Conservation (phyloP, 2,888 invertebrate genomes). For the Macrosiphum euphorbiae region DNA sequence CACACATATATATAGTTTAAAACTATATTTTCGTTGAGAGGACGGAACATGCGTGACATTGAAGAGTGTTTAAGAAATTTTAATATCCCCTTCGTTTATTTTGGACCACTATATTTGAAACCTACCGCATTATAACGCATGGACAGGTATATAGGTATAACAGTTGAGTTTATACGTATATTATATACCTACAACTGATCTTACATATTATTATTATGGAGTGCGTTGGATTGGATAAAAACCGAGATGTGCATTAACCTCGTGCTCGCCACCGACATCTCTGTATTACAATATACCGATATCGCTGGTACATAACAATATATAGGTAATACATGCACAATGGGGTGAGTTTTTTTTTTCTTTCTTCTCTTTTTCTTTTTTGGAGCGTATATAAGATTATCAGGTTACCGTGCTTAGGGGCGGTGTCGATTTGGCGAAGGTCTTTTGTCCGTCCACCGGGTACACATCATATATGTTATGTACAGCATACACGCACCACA, state of each 20-base stretch:
- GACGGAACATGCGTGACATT: background rate
- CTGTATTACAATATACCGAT: conserved; percentile 3
- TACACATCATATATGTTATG: background rate
- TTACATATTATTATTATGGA: background rate
- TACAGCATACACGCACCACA: background rate
- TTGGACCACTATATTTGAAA: background rate
- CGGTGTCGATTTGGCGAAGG: conserved; percentile 56
- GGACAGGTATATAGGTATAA: background rate
- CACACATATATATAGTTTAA: too few species aligned
- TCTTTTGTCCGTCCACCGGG: conserved; percentile 52
- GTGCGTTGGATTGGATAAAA: background rate
- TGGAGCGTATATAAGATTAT: conserved; percentile 46
- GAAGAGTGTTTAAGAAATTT: background rate
- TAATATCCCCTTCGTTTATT: background rate
- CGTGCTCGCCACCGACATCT: background rate
- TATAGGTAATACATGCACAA: background rate
- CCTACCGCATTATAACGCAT: background rate
- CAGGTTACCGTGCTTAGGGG: conserved; percentile 34
- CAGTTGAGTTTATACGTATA: background rate
- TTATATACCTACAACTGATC: background rate
- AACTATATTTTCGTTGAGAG: background rate
- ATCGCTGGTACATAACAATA: background rate
- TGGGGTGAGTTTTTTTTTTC: conserved; percentile 36
- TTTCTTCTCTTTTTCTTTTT: conserved; percentile 31
- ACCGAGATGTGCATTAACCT: background rate